Evolutionary conservation across 2,888 invertebrate species (phyloP), one percentile per base, ranked within the genome.

Genomic region (Brenthis daphne): DNA sequence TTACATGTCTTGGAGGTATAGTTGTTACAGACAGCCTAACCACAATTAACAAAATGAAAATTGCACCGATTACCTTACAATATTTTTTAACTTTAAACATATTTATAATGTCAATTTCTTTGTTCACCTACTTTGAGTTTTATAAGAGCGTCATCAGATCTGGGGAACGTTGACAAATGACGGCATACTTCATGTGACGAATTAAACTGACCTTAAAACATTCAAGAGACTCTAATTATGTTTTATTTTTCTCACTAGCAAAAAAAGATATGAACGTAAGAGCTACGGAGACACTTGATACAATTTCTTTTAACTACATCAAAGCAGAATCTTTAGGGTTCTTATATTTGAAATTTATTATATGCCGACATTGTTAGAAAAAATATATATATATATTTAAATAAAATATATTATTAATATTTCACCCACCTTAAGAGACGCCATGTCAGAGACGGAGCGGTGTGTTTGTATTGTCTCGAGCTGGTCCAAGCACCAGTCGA

Each of bases 401-500:
- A 43, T 43, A 43, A 2, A 0, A 8, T 43, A 43, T 43, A 43
- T 11, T 37, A 37, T 37, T 11, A 2, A 37, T 11, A 43, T 43
- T 43, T 43, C 6, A 51, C 56, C 37, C 94, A 99, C 99, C 97
- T 99, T 99, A 85, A 98, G 96, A 78, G 99, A 99, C 84, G 99
- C 99, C 99, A 99, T 99, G 90, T 99, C 99, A 75, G 98, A 99
- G 80, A 99, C 99, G 82, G 99, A 99, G 86, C 99, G 96, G 93
- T 99, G 99, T 73, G 99, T 99, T 94, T 99, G 99, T 89, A 99
- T 99, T 77, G 99, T 99, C 94, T 99, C 99, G 92, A 99, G 94
- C 94, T 99, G 99, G 94, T 99, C 99, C 93, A 99, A 94, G 89
- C 99, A 99, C 99, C 99, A 99, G 94, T 99, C 99, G 90, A 99